Evolutionary conservation across 2,797 vertebrate genomes (phyloP).

Genomic region (Momotus momota): DNA sequence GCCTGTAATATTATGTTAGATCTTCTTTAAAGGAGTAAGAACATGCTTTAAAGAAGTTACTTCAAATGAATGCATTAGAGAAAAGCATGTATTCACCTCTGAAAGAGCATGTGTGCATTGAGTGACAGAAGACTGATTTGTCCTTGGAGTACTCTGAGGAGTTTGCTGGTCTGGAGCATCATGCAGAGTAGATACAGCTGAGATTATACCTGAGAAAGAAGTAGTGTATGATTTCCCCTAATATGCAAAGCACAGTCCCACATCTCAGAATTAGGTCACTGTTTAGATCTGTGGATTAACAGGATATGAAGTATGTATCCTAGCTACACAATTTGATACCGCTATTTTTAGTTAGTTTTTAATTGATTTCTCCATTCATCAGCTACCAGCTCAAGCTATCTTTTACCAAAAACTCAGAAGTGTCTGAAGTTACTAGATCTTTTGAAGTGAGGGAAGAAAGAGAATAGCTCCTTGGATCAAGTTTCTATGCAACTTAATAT

Average conservation of each 20-base stretch:
- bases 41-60: background rate
- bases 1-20: background rate
- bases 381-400: background rate
- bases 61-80: background rate
- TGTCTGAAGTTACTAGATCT: background rate
- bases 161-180: slow-evolving; percentile 59
- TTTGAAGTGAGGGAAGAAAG: background rate
- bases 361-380: slow-evolving; percentile 3
- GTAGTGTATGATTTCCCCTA: background rate
- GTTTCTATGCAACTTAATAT: background rate
- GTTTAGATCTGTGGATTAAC: background rate
- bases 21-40: background rate
- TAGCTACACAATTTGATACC: background rate
- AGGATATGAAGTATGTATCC: background rate
- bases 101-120: background rate
- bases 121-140: background rate
- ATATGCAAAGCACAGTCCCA: background rate
- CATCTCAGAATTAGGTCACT: background rate
- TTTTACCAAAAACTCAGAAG: background rate
- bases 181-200: slow-evolving; percentile 76
- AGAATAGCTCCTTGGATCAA: background rate
- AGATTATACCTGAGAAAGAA: slow-evolving; percentile 71
- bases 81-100: slow-evolving; percentile 29
- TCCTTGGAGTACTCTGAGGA: background rate
- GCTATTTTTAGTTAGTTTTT: background rate